Evolutionary conservation across 2,113 vertebrate genomes (phyloP).

Genomic region (Suricata suricatta): DNA sequence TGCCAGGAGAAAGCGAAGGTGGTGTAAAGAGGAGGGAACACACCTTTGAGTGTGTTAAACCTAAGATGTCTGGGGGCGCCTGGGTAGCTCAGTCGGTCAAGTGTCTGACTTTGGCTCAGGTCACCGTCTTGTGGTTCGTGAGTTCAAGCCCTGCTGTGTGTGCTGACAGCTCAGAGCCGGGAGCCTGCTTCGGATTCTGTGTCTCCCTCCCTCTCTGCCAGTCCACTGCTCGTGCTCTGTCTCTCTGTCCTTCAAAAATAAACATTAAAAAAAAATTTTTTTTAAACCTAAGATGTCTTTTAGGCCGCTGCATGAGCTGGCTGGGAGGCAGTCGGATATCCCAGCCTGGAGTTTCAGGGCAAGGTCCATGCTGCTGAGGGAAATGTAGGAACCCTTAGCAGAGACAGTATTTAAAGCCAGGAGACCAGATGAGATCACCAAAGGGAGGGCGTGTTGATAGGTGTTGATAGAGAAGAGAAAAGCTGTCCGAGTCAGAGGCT

Average conservation of each 20-base stretch:
- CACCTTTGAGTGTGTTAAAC: background rate
- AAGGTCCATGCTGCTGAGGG: background rate
- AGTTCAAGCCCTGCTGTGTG: no score
- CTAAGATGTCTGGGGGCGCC: no score
- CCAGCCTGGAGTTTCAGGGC: background rate
- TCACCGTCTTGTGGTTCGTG: no score
- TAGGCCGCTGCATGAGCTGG: rapidly evolving
- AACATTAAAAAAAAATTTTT: no score
- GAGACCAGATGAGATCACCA: background rate
- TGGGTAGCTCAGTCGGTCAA: no score
- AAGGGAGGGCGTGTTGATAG: background rate
- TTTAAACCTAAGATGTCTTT: no score
- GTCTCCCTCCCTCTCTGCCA: no score
- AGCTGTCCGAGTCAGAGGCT: background rate
- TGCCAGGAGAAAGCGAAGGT: background rate
- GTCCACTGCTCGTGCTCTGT: no score
- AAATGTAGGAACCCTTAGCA: background rate
- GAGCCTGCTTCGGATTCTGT: no score
- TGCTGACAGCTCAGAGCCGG: no score
- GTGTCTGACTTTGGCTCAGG: no score
- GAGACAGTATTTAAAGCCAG: background rate
- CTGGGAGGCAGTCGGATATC: background rate
- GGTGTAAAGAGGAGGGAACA: background rate
- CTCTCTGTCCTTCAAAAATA: no score
- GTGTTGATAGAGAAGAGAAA: background rate